Conservation (phyloP, 2,888 invertebrate species). For the Lasioglossum zephyrum region DNA sequence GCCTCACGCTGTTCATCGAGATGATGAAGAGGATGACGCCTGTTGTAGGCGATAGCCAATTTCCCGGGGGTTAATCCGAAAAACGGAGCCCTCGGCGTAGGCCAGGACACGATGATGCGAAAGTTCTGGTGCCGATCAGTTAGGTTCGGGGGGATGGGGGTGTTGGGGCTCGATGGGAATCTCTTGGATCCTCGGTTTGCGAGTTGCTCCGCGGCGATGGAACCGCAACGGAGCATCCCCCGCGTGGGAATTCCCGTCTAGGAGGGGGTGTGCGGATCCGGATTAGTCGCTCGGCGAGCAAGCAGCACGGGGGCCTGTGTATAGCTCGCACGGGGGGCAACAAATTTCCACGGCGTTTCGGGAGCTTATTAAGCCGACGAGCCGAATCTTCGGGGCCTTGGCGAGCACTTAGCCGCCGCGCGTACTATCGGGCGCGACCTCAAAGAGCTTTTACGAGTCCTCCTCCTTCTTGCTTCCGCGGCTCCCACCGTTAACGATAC, state of each 20-base stretch:
- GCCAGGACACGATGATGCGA: background rate
- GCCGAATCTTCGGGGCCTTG: conserved; percentile 50
- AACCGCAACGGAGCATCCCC: conserved; percentile 46
- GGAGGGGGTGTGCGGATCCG: conserved; percentile 23
- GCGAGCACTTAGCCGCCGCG: conserved; percentile 50
- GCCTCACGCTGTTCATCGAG: background rate
- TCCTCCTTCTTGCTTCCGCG: conserved; percentile 35
- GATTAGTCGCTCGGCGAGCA: conserved; percentile 41
- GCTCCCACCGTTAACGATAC: conserved; percentile 58
- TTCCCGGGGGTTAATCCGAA: background rate
- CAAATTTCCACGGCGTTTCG: conserved; percentile 78
- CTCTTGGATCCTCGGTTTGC: background rate
- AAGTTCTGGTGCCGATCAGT: background rate
- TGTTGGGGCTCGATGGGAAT: background rate
- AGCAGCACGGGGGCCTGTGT: background rate
- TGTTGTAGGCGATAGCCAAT: background rate
- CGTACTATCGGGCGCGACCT: conserved; percentile 56
- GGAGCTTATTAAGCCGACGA: conserved; percentile 76
- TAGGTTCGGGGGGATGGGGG: background rate
- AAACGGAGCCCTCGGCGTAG: background rate
- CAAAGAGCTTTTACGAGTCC: conserved; percentile 58
- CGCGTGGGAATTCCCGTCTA: conserved; percentile 31
- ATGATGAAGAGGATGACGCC: background rate
- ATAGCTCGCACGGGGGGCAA: conserved; percentile 55
- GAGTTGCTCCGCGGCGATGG: conserved; percentile 13